A percentile compares a stretch with the other conserved stretches of the same genome.
Conservation (phyloP, 2,113 vertebrate species). For the Rhombomys opimus region DNA sequence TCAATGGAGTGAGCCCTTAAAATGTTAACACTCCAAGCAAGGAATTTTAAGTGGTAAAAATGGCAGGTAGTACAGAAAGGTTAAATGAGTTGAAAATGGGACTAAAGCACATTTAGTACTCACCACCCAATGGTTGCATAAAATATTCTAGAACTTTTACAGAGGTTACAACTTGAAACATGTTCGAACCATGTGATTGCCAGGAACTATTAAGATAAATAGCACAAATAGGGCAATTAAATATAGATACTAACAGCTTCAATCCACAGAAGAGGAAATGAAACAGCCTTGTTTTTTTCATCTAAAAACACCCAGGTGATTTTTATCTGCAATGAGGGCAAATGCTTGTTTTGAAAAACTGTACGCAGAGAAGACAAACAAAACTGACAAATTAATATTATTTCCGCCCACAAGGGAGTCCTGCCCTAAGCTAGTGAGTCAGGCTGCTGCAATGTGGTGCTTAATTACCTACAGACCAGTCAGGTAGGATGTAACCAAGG, state of each 20-base stretch:
- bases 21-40: conserved; percentile 63
- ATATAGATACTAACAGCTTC: conserved; percentile 73
- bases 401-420: not conserved
- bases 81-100: conserved; percentile 67
- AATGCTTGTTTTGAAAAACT: conserved; percentile 61
- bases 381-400: not conserved
- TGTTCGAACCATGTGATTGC: conserved; percentile 69
- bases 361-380: not conserved
- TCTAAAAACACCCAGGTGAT: conserved; percentile 68
- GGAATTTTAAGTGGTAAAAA: conserved; percentile 68
- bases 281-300: conserved; percentile 67
- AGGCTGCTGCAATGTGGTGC: not conserved
- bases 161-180: conserved; percentile 39
- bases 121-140: not conserved
- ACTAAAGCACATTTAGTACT: conserved; percentile 51
- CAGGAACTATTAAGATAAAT: conserved; percentile 72
- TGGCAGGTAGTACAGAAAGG: conserved; percentile 50
- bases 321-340: conserved; percentile 62
- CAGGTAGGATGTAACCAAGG: not conserved
- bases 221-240: conserved; percentile 74
- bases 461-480: not conserved
- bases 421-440: not conserved
- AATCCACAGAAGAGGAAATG: conserved; percentile 59
- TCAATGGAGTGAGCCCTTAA: conserved; percentile 68
- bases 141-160: conserved; percentile 70